Conservation (phyloP, 2,113 vertebrate genomes). For the Tragelaphus strepsiceros region DNA sequence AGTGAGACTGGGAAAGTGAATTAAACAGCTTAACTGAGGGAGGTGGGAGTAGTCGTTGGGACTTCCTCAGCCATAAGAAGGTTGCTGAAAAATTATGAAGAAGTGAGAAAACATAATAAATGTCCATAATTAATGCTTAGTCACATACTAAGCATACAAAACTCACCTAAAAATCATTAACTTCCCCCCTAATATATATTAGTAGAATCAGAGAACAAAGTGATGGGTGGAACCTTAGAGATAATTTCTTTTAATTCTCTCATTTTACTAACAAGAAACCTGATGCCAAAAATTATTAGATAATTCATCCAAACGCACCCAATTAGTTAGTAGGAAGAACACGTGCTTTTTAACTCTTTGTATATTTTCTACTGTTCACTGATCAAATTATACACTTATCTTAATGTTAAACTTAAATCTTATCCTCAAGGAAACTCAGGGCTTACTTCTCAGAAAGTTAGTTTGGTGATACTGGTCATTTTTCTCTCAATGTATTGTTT, state of each 20-base stretch:
- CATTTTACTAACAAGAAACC: not conserved
- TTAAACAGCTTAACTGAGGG: not conserved
- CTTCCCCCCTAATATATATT: not conserved
- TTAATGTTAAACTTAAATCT: not conserved
- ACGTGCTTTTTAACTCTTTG: not conserved
- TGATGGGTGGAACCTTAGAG: not conserved
- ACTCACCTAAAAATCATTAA: not conserved
- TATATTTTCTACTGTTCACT: not conserved
- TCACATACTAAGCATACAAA: not conserved
- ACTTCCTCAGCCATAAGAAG: not conserved
- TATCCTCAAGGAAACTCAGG: not conserved
- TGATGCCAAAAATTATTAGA: not conserved
- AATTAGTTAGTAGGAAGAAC: not conserved
- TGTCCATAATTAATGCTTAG: not conserved
- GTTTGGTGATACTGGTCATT: not conserved
- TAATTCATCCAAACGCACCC: not conserved
- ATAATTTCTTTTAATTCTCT: not conserved
- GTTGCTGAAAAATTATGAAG: not conserved
- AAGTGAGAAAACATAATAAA: not conserved
- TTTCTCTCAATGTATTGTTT: not conserved
- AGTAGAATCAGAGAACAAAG: not conserved
- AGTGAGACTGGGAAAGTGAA: not conserved
- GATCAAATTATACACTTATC: not conserved
- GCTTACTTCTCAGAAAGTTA: not conserved
- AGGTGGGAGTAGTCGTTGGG: not conserved